Evolutionary conservation across 2,888 invertebrate species (phyloP).

Genomic region (Leptinotarsa juncta): DNA sequence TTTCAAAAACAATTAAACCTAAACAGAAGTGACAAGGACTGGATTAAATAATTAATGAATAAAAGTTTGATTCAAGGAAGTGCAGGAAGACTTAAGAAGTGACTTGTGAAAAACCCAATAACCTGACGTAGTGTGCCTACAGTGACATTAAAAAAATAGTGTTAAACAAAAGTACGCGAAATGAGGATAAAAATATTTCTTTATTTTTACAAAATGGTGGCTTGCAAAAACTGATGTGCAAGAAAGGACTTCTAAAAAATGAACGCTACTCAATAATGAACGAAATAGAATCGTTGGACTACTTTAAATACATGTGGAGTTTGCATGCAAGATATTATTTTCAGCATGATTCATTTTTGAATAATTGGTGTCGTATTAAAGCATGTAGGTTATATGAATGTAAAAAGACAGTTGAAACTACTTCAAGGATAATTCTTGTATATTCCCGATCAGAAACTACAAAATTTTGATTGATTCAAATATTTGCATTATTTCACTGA

Average conservation of each 20-base stretch:
- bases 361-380: background rate
- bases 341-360: background rate
- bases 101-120: background rate
- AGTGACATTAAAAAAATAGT: background rate
- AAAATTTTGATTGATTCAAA: too few species aligned
- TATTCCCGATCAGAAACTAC: too few species aligned
- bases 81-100: background rate
- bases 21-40: constrained; percentile 28
- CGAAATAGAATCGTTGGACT: background rate
- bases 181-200: background rate
- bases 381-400: too few species aligned
- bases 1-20: constrained; percentile 3
- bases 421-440: too few species aligned
- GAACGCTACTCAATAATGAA: background rate
- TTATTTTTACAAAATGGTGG: constrained; percentile 16
- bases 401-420: too few species aligned
- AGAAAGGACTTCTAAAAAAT: background rate
- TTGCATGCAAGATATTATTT: background rate
- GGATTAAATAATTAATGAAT: constrained; percentile 34
- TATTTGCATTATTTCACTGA: too few species aligned
- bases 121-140: background rate
- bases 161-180: background rate
- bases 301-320: background rate
- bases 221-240: constrained; percentile 7
- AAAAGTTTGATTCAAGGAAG: constrained; percentile 6